Percentiles rank a stretch among this genome's conserved stretches.
Evolutionary conservation across 2,113 vertebrate genomes (phyloP).

Genomic region (Channa maculata): DNA sequence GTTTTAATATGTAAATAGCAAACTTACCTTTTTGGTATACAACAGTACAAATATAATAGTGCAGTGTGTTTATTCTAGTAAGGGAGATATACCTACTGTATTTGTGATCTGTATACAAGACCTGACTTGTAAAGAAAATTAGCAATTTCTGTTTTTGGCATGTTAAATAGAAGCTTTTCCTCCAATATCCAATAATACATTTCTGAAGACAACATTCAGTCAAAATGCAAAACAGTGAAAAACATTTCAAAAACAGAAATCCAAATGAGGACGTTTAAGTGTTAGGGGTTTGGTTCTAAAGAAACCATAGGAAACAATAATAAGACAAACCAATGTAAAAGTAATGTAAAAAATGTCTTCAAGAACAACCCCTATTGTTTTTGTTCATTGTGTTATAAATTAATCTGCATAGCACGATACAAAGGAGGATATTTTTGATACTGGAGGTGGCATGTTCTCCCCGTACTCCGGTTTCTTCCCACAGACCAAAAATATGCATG

Average conservation of each 20-base stretch:
- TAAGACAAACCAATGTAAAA: background rate
- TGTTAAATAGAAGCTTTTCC: background rate
- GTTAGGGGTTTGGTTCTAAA: background rate
- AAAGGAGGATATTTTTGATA: background rate
- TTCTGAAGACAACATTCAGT: background rate
- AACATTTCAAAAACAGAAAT: background rate
- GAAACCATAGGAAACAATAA: background rate
- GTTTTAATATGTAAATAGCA: background rate
- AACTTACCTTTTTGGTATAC: background rate
- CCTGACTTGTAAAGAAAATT: background rate
- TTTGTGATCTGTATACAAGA: background rate
- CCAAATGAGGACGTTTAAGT: background rate
- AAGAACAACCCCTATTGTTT: background rate
- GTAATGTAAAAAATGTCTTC: background rate
- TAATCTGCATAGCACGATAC: background rate
- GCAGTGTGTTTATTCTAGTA: background rate
- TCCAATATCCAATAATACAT: background rate
- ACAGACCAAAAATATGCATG: no score
- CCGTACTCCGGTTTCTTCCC: no score
- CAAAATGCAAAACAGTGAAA: background rate
- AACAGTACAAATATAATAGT: background rate
- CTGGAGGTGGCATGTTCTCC: no score
- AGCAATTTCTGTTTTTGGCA: slow-evolving; percentile 1
- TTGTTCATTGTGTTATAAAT: background rate
- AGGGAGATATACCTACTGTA: no score